phyloP scores from a whole-genome alignment of 1,140 invertebrate species.

The Lordiphosa stackelbergi region DNA sequence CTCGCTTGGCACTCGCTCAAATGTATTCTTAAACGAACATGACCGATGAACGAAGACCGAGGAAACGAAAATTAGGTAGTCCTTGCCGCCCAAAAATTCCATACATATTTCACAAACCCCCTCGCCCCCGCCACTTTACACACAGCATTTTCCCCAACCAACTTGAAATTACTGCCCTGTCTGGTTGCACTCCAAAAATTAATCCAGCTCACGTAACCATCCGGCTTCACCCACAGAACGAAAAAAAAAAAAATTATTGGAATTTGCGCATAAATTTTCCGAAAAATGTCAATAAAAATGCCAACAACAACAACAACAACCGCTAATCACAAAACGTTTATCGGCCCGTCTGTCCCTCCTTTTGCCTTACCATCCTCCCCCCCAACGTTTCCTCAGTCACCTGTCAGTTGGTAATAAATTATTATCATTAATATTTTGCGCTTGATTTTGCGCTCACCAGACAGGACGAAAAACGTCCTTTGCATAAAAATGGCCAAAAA shows the following conservation, averaged over 20 bases:
- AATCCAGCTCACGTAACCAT: neutral
- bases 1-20: no score
- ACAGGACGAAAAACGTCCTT: conserved; percentile 44
- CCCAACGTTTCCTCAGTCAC: conserved; percentile 23
- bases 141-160: no score
- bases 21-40: no score
- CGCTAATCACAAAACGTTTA: conserved; percentile 66
- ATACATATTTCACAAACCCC: no score
- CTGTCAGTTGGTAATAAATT: conserved; percentile 66
- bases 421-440: conserved; percentile 70
- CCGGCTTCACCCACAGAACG: conserved; percentile 2
- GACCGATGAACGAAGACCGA: no score
- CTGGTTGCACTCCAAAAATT: neutral
- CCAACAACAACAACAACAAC: conserved; percentile 28
- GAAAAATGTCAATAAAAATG: conserved; percentile 60
- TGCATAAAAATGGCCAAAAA: conserved; percentile 56
- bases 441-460: conserved; percentile 48
- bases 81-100: no score
- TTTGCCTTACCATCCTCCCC: neutral
- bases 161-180: neutral
- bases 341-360: conserved; percentile 13
- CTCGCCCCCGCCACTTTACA: no score
- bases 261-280: conserved; percentile 62
- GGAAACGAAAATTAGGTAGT: no score
- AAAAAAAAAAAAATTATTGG: conserved; percentile 34